Evolutionary conservation across 2,888 invertebrate genomes (phyloP).

Genomic region (Meandrusa payeni): DNA sequence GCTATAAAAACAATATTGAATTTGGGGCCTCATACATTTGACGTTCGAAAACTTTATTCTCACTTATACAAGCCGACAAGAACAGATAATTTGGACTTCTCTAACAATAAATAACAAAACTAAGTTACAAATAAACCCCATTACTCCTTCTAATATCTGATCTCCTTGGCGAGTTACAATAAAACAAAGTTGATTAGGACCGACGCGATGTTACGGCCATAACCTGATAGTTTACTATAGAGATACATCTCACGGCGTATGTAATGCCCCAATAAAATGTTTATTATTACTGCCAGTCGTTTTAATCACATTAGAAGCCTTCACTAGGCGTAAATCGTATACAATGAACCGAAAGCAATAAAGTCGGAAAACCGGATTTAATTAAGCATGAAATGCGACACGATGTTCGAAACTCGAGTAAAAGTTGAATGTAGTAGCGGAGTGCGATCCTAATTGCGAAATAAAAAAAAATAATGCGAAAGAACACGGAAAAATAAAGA

Average conservation of each 20-base stretch:
- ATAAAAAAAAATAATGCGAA: conserved; percentile 25
- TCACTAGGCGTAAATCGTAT: conserved; percentile 31
- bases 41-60: too few relatives aligned
- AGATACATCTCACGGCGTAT: conserved; percentile 40
- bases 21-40: too few relatives aligned
- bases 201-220: conserved; percentile 43
- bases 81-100: too few relatives aligned
- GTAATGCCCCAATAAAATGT: conserved; percentile 56
- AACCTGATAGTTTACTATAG: conserved; percentile 37
- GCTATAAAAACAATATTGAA: too few relatives aligned
- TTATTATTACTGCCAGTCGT: conserved; percentile 50
- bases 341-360: conserved; percentile 43
- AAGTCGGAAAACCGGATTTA: conserved; percentile 44
- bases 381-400: conserved; percentile 47
- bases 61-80: too few relatives aligned
- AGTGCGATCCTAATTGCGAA: conserved; percentile 22
- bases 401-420: conserved; percentile 34
- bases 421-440: conserved; percentile 27
- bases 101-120: conserved; percentile 37
- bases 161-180: conserved; percentile 43
- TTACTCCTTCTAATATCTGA: conserved; percentile 46
- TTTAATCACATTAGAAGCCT: conserved; percentile 52
- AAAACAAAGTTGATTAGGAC: conserved; percentile 59
- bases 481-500: conserved; percentile 36
- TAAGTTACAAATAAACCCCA: conserved; percentile 49